Conservation (phyloP, 2,113 vertebrate species). For the Mus pahari region DNA sequence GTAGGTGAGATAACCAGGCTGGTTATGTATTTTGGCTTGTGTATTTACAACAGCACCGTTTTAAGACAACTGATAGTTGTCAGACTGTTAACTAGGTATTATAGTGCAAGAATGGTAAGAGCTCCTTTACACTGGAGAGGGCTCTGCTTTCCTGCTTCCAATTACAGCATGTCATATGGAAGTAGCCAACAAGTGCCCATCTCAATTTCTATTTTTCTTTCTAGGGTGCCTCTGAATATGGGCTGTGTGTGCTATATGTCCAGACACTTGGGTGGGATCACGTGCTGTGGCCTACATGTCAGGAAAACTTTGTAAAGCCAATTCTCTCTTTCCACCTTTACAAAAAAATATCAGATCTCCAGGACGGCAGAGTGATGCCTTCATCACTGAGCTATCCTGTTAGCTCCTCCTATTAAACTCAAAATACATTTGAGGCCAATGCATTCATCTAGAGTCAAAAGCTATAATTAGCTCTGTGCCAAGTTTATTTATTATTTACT, state of each 20-base stretch:
- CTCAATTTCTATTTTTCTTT: not conserved
- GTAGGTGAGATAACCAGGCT: not conserved
- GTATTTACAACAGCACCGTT: slow-evolving; percentile 2
- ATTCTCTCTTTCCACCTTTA: not conserved
- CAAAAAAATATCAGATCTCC: not conserved
- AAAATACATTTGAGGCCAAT: not conserved
- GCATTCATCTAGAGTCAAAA: not conserved
- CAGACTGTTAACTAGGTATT: not conserved
- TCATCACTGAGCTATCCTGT: not conserved
- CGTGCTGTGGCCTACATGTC: not conserved
- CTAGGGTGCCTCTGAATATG: not conserved
- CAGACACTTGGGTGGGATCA: not conserved
- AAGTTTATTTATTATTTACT: not conserved
- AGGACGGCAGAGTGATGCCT: not conserved
- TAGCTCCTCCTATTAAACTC: not conserved
- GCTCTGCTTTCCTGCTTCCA: not conserved
- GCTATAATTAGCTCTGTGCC: not conserved
- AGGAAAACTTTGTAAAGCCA: not conserved
- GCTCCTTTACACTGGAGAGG: not conserved
- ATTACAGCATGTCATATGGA: not conserved
- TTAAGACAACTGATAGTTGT: not conserved
- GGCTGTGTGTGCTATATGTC: not conserved
- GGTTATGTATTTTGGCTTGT: not conserved
- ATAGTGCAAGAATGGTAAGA: not conserved
- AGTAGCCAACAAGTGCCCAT: not conserved